Evolutionary conservation across 2,113 vertebrate species (phyloP).

Genomic region (Anser brachyrhynchus): DNA sequence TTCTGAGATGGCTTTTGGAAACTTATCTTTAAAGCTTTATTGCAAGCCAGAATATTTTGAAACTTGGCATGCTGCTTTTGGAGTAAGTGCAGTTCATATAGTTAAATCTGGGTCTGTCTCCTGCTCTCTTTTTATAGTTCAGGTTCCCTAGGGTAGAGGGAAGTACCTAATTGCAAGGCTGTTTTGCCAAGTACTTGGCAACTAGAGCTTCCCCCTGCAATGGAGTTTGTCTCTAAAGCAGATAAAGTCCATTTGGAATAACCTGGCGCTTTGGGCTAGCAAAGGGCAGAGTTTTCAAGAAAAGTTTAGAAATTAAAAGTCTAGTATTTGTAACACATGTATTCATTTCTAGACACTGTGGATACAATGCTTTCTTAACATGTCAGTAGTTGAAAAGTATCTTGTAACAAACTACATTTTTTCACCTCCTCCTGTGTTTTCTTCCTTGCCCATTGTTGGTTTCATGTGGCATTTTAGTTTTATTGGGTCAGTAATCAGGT

Average conservation of each 20-base stretch:
- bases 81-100: constrained; percentile 32
- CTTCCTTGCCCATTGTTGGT: background rate
- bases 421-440: background rate
- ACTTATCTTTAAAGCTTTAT: constrained; percentile 2
- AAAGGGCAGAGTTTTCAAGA: constrained; percentile 42
- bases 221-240: background rate
- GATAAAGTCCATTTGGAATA: background rate
- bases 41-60: constrained; percentile 5
- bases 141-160: constrained; percentile 8
- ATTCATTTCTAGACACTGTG: constrained; percentile 13
- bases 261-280: background rate
- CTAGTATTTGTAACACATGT: background rate
- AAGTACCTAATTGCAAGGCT: constrained; percentile 30
- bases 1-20: background rate
- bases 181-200: constrained; percentile 43
- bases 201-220: background rate
- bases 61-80: constrained; percentile 37
- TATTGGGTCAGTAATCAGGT: background rate
- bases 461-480: background rate
- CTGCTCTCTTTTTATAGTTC: background rate
- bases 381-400: background rate
- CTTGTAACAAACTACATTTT: background rate
- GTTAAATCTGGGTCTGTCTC: constrained; percentile 4
- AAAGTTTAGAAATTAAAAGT: constrained; percentile 13
- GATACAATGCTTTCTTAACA: background rate